Percentiles rank a stretch among this genome's conserved stretches.
phyloP scores from a whole-genome alignment of 92 coral and sea anemone species.

The Zoanthus sansibaricus region DNA sequence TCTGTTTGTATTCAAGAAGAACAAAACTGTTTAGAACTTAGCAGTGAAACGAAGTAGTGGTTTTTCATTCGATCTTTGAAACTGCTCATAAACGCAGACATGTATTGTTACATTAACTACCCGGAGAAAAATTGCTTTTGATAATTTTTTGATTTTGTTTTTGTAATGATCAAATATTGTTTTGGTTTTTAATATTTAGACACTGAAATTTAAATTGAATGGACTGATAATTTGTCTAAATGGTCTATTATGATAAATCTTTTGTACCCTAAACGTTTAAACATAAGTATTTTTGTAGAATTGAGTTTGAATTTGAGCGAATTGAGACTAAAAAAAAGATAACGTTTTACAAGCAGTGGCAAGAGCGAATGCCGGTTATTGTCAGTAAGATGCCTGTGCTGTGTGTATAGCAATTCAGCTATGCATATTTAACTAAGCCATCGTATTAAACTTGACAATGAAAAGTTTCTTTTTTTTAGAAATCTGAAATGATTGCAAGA shows the following conservation, averaged over 20 bases:
- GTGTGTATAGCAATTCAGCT: slow-evolving; percentile 20
- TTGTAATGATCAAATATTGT: slow-evolving; percentile 11
- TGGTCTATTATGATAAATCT: not conserved
- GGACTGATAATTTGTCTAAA: not conserved
- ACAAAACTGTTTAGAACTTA: not conserved
- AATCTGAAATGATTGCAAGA: no score
- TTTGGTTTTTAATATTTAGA: not conserved
- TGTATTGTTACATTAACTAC: not conserved
- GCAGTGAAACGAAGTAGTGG: not conserved
- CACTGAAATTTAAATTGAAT: not conserved
- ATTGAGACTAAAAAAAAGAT: no score
- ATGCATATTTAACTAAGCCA: slow-evolving; percentile 4
- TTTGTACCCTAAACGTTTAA: no score
- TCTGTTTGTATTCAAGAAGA: not conserved
- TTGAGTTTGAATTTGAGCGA: no score
- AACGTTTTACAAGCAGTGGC: not conserved
- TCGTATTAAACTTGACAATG: not conserved
- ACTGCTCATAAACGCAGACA: not conserved
- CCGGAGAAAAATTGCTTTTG: not conserved
- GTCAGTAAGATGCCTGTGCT: not conserved
- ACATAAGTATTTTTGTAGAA: no score
- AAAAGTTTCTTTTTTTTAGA: not conserved
- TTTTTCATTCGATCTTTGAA: no score
- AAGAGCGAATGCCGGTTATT: not conserved
- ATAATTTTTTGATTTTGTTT: not conserved